A percentile compares a stretch with the other conserved stretches of the same genome.
Conservation (phyloP, 92 coral and sea anemone species). For the Muricea muricata region DNA sequence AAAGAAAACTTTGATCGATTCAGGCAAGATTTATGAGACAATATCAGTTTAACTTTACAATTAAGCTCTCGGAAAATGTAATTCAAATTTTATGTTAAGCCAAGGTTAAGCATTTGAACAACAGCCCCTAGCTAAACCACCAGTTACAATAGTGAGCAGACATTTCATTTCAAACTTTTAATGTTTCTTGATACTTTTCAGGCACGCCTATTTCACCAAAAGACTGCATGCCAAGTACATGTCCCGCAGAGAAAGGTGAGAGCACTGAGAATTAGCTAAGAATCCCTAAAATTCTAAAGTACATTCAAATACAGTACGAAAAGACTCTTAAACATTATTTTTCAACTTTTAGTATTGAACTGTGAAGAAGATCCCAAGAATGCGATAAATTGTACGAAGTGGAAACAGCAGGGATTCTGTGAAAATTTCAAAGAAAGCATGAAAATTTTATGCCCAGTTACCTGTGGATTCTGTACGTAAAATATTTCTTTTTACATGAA, state of each 20-base stretch:
- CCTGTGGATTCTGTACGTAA: conserved; percentile 37
- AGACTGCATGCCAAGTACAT: not conserved
- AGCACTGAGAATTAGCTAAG: no score
- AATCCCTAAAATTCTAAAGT: no score
- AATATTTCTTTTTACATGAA: not conserved
- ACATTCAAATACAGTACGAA: not conserved
- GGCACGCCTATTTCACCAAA: conserved; percentile 4
- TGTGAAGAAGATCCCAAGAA: conserved; percentile 36
- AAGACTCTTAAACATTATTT: not conserved
- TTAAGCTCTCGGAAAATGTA: no score
- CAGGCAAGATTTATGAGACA: no score
- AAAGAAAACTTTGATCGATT: no score
- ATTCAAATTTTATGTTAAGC: no score
- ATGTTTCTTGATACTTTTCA: not conserved
- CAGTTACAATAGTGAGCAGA: no score
- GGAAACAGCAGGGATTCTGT: conserved; percentile 42
- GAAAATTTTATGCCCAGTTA: conserved; percentile 27
- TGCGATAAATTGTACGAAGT: conserved; percentile 9
- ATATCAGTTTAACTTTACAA: no score
- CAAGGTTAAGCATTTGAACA: no score
- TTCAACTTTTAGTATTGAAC: not conserved
- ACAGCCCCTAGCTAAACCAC: no score
- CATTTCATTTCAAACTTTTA: no score
- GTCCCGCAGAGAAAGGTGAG: not conserved
- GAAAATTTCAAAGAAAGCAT: conserved; percentile 39